phyloP scores from a whole-genome alignment of 2,797 vertebrate species.

The Pterois miles region DNA sequence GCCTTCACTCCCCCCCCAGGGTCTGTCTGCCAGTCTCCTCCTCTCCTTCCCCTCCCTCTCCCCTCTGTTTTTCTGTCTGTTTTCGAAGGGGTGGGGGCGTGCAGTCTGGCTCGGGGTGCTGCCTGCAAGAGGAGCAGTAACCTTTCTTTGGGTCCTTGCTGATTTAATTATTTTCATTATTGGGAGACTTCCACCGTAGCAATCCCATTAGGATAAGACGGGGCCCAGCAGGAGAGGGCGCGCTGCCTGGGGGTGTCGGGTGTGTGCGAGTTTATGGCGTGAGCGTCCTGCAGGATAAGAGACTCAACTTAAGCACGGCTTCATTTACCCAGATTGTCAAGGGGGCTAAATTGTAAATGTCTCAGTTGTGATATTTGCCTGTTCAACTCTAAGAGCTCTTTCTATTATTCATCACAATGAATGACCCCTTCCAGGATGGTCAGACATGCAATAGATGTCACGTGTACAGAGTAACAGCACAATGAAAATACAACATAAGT shows the following conservation, averaged over 20 bases:
- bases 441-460: no score
- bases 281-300: constrained; percentile 43
- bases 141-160: constrained; percentile 73
- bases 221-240: constrained; percentile 70
- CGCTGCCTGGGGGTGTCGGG: constrained; percentile 52
- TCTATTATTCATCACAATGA: not conserved
- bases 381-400: constrained; percentile 3
- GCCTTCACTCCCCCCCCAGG: constrained; percentile 28
- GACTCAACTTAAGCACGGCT: constrained; percentile 39
- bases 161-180: constrained; percentile 82
- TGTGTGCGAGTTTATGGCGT: constrained; percentile 23
- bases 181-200: constrained; percentile 75
- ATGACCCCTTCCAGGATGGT: no score
- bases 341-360: constrained; percentile 36
- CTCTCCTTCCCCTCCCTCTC: constrained; percentile 15
- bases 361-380: constrained; percentile 30
- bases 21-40: constrained; percentile 39
- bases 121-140: constrained; percentile 60
- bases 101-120: constrained; percentile 52
- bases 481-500: no score
- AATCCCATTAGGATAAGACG: constrained; percentile 82
- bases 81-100: not conserved
- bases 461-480: no score
- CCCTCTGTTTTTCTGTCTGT: constrained; percentile 47
- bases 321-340: constrained; percentile 39